These are phyloP conservation scores for Anadara kagoshimensis DNA, from an alignment of 1,140 invertebrate genomes.

Conservation along the genomic window DNA sequence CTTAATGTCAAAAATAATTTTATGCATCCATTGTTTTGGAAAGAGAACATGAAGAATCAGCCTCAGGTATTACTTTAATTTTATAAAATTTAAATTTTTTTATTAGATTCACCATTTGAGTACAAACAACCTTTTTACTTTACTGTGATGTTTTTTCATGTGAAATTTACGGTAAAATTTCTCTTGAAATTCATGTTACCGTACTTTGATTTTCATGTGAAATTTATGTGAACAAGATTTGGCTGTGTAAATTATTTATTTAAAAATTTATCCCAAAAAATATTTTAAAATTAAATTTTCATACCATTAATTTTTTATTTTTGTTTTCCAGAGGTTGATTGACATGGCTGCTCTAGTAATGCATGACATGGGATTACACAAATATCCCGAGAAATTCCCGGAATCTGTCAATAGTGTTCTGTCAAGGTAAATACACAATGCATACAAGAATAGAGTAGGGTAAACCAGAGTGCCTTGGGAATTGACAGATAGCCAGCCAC, in stretches of 20 bases:
- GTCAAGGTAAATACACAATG: conserved; percentile 49
- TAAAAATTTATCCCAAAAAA: no score
- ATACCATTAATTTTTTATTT: no score
- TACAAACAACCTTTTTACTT: no score
- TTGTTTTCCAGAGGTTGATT: conserved; percentile 54
- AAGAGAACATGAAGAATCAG: conserved; percentile 63
- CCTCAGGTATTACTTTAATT: conserved; percentile 61
- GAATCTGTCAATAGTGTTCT: conserved; percentile 52
- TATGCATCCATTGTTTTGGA: conserved; percentile 73
- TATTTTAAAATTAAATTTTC: no score
- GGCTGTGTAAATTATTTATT: no score
- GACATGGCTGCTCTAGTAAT: conserved; percentile 58
- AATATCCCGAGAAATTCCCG: conserved; percentile 38
- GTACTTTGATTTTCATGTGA: no score
- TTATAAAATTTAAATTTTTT: background rate
- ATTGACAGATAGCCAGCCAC: no score
- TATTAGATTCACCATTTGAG: background rate
- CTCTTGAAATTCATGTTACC: background rate
- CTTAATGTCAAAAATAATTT: conserved; percentile 71
- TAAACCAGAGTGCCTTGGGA: no score
- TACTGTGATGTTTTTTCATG: background rate
- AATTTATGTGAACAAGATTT: no score
- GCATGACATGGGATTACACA: conserved; percentile 39
- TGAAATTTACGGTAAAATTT: background rate
- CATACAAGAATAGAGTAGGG: no score